Evolutionary conservation across 1,140 invertebrate genomes (phyloP).

Genomic region (Goniozus legneri): DNA sequence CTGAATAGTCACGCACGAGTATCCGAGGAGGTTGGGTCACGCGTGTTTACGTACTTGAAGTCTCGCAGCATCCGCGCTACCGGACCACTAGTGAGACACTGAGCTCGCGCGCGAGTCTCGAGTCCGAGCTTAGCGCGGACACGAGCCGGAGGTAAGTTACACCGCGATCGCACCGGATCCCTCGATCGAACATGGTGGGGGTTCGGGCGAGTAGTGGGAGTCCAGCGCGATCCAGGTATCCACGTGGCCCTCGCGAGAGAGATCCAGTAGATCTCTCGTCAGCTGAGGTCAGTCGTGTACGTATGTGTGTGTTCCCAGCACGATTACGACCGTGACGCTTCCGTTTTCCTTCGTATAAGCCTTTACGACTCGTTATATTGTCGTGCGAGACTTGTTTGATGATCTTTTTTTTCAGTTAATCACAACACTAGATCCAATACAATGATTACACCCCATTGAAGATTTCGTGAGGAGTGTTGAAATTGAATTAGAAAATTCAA

Average conservation of each 20-base stretch:
- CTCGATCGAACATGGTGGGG: background rate
- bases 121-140: constrained; percentile 19
- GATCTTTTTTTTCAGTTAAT: too few species aligned
- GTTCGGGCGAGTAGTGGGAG: constrained; percentile 23
- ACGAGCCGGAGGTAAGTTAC: constrained; percentile 36
- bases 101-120: constrained; percentile 28
- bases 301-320: constrained; percentile 8
- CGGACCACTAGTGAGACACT: constrained; percentile 37
- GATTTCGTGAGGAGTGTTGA: too few species aligned
- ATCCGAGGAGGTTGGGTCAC: too few species aligned
- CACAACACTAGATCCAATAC: too few species aligned
- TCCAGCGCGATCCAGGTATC: constrained; percentile 21
- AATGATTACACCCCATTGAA: too few species aligned
- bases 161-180: constrained; percentile 30
- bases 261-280: background rate
- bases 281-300: background rate
- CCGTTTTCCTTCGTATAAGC: too few species aligned
- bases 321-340: background rate
- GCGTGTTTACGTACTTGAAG: too few species aligned
- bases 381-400: too few species aligned
- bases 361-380: too few species aligned
- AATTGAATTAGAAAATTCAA: too few species aligned
- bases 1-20: too few species aligned
- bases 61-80: constrained; percentile 37
- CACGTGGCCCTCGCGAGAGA: constrained; percentile 17